Evolutionary conservation across 2,113 vertebrate species (phyloP).

Genomic region (Nesoenas mayeri): DNA sequence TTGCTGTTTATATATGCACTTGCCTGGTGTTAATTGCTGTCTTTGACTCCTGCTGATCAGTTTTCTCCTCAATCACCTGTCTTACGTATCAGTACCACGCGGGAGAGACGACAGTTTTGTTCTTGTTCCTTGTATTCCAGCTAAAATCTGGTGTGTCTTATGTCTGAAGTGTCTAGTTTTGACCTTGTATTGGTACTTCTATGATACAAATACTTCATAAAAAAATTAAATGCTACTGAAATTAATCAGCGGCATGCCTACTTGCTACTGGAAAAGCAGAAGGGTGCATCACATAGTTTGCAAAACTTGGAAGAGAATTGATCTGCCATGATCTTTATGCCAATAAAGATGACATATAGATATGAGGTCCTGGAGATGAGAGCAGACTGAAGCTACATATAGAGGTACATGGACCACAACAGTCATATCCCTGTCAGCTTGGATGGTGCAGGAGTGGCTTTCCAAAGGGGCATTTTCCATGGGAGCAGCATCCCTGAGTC

Average conservation of each 20-base stretch:
- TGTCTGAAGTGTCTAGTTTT: neutral
- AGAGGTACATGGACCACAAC: neutral
- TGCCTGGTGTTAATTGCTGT: neutral
- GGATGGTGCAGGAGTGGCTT: neutral
- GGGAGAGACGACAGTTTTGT: neutral
- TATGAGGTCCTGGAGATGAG: neutral
- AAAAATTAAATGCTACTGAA: neutral
- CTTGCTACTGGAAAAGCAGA: neutral
- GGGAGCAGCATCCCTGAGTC: neutral
- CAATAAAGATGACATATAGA: neutral
- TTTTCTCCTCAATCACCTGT: neutral
- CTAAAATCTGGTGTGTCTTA: neutral
- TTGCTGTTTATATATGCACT: neutral
- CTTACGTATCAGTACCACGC: neutral
- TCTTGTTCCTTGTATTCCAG: neutral
- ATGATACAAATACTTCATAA: neutral
- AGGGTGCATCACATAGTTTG: neutral
- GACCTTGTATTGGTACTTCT: neutral
- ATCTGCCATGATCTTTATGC: neutral
- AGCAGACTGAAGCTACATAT: neutral
- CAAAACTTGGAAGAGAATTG: neutral
- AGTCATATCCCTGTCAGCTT: neutral
- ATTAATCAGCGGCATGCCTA: neutral
- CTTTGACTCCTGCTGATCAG: neutral
- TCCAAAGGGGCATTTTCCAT: neutral